phyloP scores from a whole-genome alignment of 2,113 vertebrate species.

The Xyliphius kryptos region DNA sequence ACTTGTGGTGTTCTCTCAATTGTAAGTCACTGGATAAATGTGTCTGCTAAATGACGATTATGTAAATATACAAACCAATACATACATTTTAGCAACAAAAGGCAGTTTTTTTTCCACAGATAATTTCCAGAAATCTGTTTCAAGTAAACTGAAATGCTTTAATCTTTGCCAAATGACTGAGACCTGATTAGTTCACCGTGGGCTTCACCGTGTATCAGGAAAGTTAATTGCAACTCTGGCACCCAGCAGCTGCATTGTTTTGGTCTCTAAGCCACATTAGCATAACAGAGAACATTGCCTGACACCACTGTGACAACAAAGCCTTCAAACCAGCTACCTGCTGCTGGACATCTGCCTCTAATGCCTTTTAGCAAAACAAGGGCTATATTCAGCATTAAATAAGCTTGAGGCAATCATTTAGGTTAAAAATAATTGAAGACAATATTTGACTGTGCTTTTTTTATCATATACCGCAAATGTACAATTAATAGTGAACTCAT shows the following conservation, averaged over 20 bases:
- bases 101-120: too few species aligned
- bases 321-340: slow-evolving; percentile 17
- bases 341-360: slow-evolving; percentile 17
- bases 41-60: too few species aligned
- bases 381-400: slow-evolving; percentile 11
- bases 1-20: too few species aligned
- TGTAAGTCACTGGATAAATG: too few species aligned
- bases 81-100: too few species aligned
- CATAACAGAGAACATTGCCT: slow-evolving; percentile 16
- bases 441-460: not conserved
- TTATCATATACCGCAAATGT: too few species aligned
- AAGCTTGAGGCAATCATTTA: slow-evolving; percentile 5
- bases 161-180: not conserved
- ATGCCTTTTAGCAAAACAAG: slow-evolving; percentile 5
- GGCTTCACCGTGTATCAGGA: not conserved
- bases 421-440: not conserved
- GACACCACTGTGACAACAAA: slow-evolving; percentile 15
- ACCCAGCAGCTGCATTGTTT: slow-evolving; percentile 7
- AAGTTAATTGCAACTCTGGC: slow-evolving; percentile 10
- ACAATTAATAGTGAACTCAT: too few species aligned
- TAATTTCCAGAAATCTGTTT: too few species aligned
- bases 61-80: too few species aligned
- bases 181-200: slow-evolving; percentile 6
- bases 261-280: slow-evolving; percentile 8
- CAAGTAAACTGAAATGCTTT: not conserved